Conservation (phyloP, 2,888 invertebrate genomes). For the Patella ulyssiponensis region DNA sequence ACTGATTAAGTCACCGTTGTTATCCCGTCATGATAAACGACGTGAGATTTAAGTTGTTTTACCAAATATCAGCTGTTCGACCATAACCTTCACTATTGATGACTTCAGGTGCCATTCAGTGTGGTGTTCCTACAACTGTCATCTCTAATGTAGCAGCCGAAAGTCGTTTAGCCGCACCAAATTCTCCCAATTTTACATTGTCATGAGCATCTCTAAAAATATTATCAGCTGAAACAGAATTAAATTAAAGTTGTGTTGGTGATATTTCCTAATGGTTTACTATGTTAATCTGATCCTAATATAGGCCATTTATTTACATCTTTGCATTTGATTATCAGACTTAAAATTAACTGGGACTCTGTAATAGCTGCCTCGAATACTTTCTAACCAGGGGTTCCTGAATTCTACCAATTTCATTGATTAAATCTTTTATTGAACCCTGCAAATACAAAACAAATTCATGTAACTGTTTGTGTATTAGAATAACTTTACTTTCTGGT, state of each 20-base stretch:
- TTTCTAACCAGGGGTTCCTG: slow-evolving; percentile 69
- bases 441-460: slow-evolving; percentile 40
- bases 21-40: too few species aligned
- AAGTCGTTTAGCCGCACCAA: slow-evolving; percentile 73
- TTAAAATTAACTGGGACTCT: slow-evolving; percentile 30
- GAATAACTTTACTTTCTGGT: too few species aligned
- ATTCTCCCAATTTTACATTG: slow-evolving; percentile 74
- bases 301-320: too few species aligned
- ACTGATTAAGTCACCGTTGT: too few species aligned
- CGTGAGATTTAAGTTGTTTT: slow-evolving; percentile 22
- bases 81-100: slow-evolving; percentile 72
- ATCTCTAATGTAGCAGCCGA: slow-evolving; percentile 53
- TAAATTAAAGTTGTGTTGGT: too few species aligned
- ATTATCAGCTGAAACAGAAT: slow-evolving; percentile 70
- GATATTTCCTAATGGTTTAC: too few species aligned
- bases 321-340: too few species aligned
- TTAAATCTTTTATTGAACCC: slow-evolving; percentile 65
- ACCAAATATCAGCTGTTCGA: slow-evolving; percentile 73
- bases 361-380: slow-evolving; percentile 73
- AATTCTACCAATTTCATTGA: slow-evolving; percentile 68
- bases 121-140: slow-evolving; percentile 71
- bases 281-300: too few species aligned
- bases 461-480: background rate
- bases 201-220: slow-evolving; percentile 72
- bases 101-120: slow-evolving; percentile 41